A percentile compares a stretch with the other conserved stretches of the same genome.
Evolutionary conservation across 2,113 vertebrate species (phyloP).

Genomic region (Coryphaenoides rupestris): DNA sequence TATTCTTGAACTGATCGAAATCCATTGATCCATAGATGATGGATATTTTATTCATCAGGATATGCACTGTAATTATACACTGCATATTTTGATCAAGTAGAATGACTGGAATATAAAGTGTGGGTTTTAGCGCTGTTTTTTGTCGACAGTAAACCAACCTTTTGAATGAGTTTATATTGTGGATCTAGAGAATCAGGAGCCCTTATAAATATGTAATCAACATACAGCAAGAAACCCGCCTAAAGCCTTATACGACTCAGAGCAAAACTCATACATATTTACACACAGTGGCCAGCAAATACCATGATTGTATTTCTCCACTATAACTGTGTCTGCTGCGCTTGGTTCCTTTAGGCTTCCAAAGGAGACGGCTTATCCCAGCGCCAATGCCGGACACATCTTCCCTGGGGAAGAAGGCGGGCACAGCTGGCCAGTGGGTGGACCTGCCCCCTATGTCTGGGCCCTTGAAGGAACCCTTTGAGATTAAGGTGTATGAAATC

Average conservation of each 20-base stretch:
- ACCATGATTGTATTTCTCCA: constrained; percentile 34
- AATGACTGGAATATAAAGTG: constrained; percentile 31
- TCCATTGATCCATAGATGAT: too few species aligned
- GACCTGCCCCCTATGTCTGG: constrained; percentile 90
- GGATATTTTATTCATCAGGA: constrained; percentile 32
- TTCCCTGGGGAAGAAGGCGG: constrained; percentile 85
- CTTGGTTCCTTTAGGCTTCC: constrained; percentile 77
- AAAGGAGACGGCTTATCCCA: constrained; percentile 89
- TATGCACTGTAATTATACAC: too few species aligned
- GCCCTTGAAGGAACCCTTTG: constrained; percentile 92
- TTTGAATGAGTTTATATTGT: constrained; percentile 35
- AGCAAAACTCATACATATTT: constrained; percentile 45
- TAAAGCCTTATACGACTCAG: constrained; percentile 35
- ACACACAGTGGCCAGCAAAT: constrained; percentile 35
- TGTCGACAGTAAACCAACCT: constrained; percentile 21
- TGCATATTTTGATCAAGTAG: constrained; percentile 28
- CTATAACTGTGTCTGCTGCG: constrained; percentile 17
- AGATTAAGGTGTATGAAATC: constrained; percentile 99
- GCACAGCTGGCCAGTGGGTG: constrained; percentile 89
- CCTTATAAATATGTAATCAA: constrained; percentile 49
- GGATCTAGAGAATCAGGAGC: constrained; percentile 24
- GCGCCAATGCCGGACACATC: constrained; percentile 86
- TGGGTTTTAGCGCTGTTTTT: constrained; percentile 13
- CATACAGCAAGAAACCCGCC: constrained; percentile 15
- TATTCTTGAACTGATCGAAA: too few species aligned